Evolutionary conservation across 1,140 invertebrate species (phyloP).

Genomic region (Drosophila lacteicornis): DNA sequence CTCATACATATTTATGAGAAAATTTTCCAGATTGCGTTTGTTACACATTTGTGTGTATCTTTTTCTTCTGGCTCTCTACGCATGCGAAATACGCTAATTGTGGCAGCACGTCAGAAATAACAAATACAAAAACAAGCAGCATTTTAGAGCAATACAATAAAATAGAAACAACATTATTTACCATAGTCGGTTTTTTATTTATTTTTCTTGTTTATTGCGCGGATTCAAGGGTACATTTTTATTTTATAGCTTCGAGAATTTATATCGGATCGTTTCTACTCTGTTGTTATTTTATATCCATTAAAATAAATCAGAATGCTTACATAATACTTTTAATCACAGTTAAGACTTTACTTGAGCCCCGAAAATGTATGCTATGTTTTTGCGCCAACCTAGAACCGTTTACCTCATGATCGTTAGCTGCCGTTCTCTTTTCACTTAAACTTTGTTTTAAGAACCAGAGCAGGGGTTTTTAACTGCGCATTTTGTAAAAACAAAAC

Average conservation of each 20-base stretch:
- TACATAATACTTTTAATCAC: neutral
- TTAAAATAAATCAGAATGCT: neutral
- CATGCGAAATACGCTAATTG: constrained; percentile 61
- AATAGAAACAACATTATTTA: constrained; percentile 6
- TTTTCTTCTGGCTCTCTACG: constrained; percentile 29
- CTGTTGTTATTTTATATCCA: too few species aligned
- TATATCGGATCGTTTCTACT: too few species aligned
- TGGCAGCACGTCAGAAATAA: constrained; percentile 39
- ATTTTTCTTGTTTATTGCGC: neutral
- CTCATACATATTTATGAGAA: constrained; percentile 53
- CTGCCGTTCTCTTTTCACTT: neutral
- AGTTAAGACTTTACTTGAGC: neutral
- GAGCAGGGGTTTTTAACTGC: constrained; percentile 25
- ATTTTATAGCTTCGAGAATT: too few species aligned
- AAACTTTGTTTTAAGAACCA: neutral
- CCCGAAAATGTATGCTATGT: constrained; percentile 11
- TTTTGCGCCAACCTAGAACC: neutral
- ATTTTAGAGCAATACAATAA: constrained; percentile 1
- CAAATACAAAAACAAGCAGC: constrained; percentile 6
- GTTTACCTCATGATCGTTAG: neutral
- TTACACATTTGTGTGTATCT: constrained; percentile 5
- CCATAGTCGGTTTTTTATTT: neutral
- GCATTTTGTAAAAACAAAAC: constrained; percentile 31
- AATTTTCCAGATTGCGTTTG: constrained; percentile 39
- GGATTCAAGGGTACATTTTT: neutral